Base-by-base conservation (phyloP, 1,140 invertebrate species). In the Aphelenchoides fujianensis region DNA sequence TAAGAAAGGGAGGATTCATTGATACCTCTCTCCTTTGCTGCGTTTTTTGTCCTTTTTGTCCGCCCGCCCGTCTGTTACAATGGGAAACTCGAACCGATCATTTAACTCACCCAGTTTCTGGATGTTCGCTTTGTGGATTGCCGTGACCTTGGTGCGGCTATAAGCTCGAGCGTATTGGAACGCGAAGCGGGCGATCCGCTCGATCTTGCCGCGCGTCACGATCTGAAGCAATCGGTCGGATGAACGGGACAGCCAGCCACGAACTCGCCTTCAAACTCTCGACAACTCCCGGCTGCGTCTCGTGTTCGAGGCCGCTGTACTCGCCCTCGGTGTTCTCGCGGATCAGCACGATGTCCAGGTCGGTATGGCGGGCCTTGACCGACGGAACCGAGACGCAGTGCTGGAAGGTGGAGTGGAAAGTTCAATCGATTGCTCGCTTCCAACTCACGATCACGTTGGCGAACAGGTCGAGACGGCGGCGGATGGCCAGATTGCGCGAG, bases 101-200 rank as follows among this genome's bases (percentile, higher is more conserved):
- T n/a, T n/a, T n/a, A n/a, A n/a, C 69, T 83, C 82, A 36, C 81
- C 82, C 36, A 83, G 68, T 66, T 83, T 83, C 61, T 84, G 82
- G 66, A 98, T 98, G 84, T 99, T 99, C 0, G 97, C 96, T 86
- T 99, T 99, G 86, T 99, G 97, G 31, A 99, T 91, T 12, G 93
- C 96, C 0, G 95, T 98, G 5, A 97, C 90, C 86, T 93, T 94
- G 85, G 92, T 94, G 41, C 94, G 89, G 36, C 91, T 91, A 84
- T 94, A 89, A 69, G 89, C 89, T 77, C 89, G 90, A 3, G 96
- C 96, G 86, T 91, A 98, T 83, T 98, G 91, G 84, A 98, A 99
- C 0, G 95, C 96, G 87, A 92, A 98, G 74, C 94, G 88, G 0
- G 93, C 92, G 0, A 98, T 91, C 76, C 95, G 87, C 84, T 95